These are phyloP conservation scores for Melospiza melodia DNA, from an alignment of 2,113 vertebrate genomes.

Conservation along the genomic window DNA sequence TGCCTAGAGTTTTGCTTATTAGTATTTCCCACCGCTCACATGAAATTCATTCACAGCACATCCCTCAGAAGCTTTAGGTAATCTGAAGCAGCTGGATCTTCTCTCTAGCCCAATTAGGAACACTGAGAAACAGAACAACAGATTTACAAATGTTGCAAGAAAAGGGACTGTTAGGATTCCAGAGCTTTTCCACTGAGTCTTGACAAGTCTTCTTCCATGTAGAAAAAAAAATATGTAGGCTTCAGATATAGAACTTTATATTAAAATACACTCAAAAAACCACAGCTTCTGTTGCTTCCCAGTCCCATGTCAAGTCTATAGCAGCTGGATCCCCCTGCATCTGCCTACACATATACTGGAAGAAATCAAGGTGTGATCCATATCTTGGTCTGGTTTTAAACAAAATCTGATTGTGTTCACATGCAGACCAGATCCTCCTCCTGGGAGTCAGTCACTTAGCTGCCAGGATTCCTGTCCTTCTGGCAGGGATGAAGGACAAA, in stretches of 20 bases:
- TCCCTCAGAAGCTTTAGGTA: neutral
- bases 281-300: neutral
- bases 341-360: neutral
- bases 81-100: neutral
- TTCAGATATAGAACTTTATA: neutral
- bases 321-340: neutral
- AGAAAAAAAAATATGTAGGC: neutral
- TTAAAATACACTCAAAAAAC: neutral
- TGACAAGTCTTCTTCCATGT: neutral
- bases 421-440: neutral
- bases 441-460: neutral
- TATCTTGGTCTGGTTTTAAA: neutral
- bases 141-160: neutral
- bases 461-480: conserved; percentile 22
- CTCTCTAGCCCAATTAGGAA: neutral
- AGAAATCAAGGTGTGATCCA: neutral
- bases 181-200: neutral
- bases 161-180: neutral
- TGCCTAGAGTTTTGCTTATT: neutral
- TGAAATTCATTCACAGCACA: neutral
- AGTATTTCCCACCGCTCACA: neutral
- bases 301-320: neutral
- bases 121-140: neutral
- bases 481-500: neutral
- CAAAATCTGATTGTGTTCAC: neutral